Evolutionary conservation across 92 coral and sea anemone genomes (phyloP).

Genomic region (Siderastrea siderea): DNA sequence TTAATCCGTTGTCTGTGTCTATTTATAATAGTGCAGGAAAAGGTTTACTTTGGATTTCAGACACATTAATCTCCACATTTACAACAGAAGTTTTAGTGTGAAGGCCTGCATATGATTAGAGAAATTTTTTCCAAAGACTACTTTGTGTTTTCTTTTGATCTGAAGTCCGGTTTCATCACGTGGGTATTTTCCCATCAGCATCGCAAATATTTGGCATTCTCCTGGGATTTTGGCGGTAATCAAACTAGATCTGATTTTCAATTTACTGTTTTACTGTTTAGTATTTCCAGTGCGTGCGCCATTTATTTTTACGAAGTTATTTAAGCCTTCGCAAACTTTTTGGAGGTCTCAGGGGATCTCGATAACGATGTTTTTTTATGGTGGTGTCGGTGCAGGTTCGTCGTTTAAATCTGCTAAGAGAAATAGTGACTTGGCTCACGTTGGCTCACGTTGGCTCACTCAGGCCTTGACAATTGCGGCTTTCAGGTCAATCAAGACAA

Average conservation of each 20-base stretch:
- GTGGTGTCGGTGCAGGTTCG: slow-evolving; percentile 10
- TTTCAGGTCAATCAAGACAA: background rate
- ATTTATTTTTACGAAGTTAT: slow-evolving; percentile 55
- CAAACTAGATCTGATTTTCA: background rate
- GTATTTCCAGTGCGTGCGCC: slow-evolving; percentile 48
- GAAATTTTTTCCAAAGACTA: background rate
- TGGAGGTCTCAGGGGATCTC: slow-evolving; percentile 26
- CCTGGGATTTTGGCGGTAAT: background rate
- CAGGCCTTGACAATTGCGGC: background rate
- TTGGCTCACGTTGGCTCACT: background rate
- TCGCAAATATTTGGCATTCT: slow-evolving; percentile 24
- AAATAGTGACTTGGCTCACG: background rate
- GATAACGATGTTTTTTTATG: slow-evolving; percentile 15
- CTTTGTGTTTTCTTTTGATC: slow-evolving; percentile 22
- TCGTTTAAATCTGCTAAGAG: background rate
- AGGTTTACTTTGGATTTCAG: slow-evolving; percentile 57
- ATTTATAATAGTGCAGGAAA: slow-evolving; percentile 38
- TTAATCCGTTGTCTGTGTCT: slow-evolving; percentile 58
- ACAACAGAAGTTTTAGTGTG: slow-evolving; percentile 49
- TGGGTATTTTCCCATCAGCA: slow-evolving; percentile 12
- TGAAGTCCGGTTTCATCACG: slow-evolving; percentile 39
- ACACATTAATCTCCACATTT: slow-evolving; percentile 47
- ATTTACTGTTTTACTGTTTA: slow-evolving; percentile 61
- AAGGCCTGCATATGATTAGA: background rate
- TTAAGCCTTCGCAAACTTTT: slow-evolving; percentile 36